A percentile compares a stretch with the other conserved stretches of the same genome.
Conservation (phyloP, 2,113 vertebrate species). For the Aptenodytes forsteri region DNA sequence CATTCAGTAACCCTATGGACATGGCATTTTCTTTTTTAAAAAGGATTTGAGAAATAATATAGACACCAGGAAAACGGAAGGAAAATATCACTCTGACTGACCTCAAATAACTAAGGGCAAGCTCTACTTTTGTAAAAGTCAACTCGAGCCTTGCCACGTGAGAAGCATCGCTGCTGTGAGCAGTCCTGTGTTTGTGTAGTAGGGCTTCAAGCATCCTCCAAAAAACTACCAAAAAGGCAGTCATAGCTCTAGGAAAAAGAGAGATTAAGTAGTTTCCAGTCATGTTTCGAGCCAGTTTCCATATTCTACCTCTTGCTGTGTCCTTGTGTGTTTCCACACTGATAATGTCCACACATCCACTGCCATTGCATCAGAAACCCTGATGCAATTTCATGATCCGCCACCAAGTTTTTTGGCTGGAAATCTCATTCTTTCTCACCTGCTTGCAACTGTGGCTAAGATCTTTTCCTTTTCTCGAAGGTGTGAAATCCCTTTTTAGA, state of each 20-base stretch:
- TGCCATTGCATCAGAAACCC: neutral
- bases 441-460: neutral
- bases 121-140: neutral
- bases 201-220: neutral
- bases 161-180: neutral
- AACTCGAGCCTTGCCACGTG: accelerated
- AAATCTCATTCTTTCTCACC: neutral
- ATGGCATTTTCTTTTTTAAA: neutral
- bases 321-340: neutral
- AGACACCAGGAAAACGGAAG: neutral
- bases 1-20: accelerated
- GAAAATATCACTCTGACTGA: neutral
- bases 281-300: neutral
- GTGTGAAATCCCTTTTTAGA: neutral
- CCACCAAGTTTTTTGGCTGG: neutral
- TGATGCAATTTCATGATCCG: neutral
- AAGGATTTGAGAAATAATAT: neutral
- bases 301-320: accelerated
- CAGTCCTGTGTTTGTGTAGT: too few relatives aligned
- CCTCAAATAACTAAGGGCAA: neutral
- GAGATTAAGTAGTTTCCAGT: neutral
- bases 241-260: neutral
- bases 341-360: accelerated
- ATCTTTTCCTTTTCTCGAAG: neutral
- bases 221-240: neutral